phyloP scores from a whole-genome alignment of 2,797 vertebrate genomes.

The Pelodytes ibericus region DNA sequence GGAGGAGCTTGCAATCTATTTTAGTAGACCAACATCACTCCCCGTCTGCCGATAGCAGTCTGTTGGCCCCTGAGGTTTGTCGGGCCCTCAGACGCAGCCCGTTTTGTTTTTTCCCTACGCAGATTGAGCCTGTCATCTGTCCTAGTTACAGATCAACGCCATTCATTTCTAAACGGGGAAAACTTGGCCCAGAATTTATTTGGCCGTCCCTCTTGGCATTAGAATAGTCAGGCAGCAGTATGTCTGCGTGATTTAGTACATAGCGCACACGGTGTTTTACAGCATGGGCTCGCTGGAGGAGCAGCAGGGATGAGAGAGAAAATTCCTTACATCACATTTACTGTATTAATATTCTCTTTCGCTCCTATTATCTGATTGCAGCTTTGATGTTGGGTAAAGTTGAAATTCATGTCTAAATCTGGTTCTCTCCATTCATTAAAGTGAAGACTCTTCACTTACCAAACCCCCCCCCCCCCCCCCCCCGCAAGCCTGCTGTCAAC shows the following conservation, averaged over 20 bases:
- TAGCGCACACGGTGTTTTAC: neutral
- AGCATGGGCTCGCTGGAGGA: neutral
- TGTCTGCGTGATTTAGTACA: neutral
- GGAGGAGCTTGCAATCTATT: no score
- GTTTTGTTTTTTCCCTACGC: no score
- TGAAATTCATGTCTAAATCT: conserved; percentile 13
- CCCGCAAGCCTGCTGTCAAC: conserved; percentile 35
- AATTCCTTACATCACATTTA: neutral
- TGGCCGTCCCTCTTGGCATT: neutral
- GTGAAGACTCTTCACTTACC: conserved; percentile 6
- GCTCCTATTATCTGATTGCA: conserved; percentile 20
- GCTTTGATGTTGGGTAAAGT: conserved; percentile 40
- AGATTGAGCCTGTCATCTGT: neutral
- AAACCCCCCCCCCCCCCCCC: neutral
- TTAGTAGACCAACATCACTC: no score
- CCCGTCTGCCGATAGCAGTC: no score
- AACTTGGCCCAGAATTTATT: neutral
- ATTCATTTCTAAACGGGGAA: neutral
- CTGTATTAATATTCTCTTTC: neutral
- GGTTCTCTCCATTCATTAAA: conserved; percentile 12
- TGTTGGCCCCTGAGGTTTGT: no score
- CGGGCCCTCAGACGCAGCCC: no score
- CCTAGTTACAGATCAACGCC: neutral
- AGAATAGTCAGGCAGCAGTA: neutral
- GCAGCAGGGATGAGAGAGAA: neutral